Evolutionary conservation across 2,888 invertebrate species (phyloP), one percentile per base, ranked within the genome.

Genomic region (Hemistola chrysoprasaria): DNA sequence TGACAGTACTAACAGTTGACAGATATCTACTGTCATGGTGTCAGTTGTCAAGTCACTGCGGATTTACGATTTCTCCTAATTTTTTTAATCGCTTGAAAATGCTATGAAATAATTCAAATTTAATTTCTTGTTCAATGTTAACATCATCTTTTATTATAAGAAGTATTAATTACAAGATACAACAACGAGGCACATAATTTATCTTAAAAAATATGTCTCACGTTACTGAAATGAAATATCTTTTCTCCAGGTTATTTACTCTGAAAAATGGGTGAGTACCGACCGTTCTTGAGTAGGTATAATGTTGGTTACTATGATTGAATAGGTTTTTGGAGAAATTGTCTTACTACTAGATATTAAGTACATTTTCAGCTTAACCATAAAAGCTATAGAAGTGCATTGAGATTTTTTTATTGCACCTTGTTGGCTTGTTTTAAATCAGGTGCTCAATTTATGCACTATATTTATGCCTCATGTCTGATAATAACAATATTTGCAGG

Each of bases 171-270:
- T 16, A 16, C 16, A 16, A 16, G 16, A 2, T 16, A 3, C 4
- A 16, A 16, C 16, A 16, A 16, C 2, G 16, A 4, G 4, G 30
- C n/a, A 8, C 21, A 9, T 23, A 22, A 11, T 11, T 34, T 25
- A 5, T 6, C 16, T 6, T 6, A 21, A 25, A 24, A 9, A 74
- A 51, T 44, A 88, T 88, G 88, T 76, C 88, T 56, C 88, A 88
- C 65, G 73, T 84, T 50, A 69, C 82, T 35, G 88, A 88, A 48
- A 71, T 85, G 59, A 88, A 83, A 78, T 63, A 78, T 59, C 59
- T 88, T 22, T 73, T 87, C 67, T 72, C 74, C 72, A 85, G 88
- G 82, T 82, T 88, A 80, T 80, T 78, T 76, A 77, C 82, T 56
- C 54, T 83, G 59, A 88, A 86, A 73, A 85, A 84, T 76, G 79